Evolutionary conservation across 2,888 invertebrate genomes (phyloP).

Genomic region (Lobophora halterata): DNA sequence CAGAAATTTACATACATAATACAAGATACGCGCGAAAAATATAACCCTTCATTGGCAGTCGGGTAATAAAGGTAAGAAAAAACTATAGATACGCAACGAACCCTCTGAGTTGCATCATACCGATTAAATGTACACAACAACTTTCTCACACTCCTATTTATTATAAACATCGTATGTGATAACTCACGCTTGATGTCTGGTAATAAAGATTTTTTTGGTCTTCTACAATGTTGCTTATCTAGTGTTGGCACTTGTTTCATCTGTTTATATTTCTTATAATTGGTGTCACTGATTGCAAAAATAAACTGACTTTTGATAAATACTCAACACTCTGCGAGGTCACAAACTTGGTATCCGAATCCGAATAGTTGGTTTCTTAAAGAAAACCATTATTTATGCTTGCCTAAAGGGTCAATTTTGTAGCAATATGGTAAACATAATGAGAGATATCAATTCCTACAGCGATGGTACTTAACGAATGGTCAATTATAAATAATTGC

Average conservation of each 20-base stretch:
- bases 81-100: too few relatives aligned
- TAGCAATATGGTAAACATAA: conserved; percentile 7
- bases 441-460: too few relatives aligned
- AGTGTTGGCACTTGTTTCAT: background rate
- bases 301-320: too few relatives aligned
- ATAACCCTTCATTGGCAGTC: too few relatives aligned
- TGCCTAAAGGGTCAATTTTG: conserved; percentile 1
- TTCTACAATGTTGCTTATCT: conserved; percentile 2
- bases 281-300: background rate
- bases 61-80: too few relatives aligned
- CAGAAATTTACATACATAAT: too few relatives aligned
- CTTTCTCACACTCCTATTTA: conserved; percentile 3
- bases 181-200: background rate
- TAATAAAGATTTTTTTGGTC: background rate
- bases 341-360: too few relatives aligned
- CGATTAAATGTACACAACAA: conserved; percentile 4
- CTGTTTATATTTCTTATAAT: background rate
- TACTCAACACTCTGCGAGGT: too few relatives aligned
- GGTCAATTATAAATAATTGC: background rate
- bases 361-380: too few relatives aligned
- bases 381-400: too few relatives aligned
- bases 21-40: too few relatives aligned
- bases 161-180: conserved; percentile 8
- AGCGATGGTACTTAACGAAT: too few relatives aligned
- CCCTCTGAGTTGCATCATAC: background rate